These are phyloP conservation scores for Anagrus nilaparvatae DNA, from an alignment of 1,140 invertebrate species.

Conservation along the genomic window DNA sequence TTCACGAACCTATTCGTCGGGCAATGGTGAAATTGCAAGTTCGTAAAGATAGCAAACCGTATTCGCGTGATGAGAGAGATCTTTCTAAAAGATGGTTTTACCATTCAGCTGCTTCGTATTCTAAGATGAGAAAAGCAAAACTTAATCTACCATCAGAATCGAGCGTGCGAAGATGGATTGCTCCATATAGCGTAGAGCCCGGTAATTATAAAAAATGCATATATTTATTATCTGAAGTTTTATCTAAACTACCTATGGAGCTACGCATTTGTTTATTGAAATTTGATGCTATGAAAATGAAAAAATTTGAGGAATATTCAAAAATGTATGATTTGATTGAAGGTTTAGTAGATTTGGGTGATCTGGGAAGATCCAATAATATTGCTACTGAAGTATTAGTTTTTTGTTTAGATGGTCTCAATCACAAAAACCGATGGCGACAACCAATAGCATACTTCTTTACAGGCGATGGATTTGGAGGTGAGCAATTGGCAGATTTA, in stretches of 20 bases:
- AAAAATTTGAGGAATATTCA: too few relatives aligned
- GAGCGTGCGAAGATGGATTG: conserved; percentile 14
- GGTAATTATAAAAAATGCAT: conserved; percentile 15
- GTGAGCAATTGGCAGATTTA: background rate
- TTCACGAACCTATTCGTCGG: too few relatives aligned
- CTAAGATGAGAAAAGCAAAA: conserved; percentile 13
- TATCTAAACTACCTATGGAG: background rate
- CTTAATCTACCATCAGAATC: conserved; percentile 13
- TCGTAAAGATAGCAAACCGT: too few relatives aligned
- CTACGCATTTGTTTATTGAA: conserved; percentile 15
- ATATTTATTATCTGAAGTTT: conserved; percentile 8
- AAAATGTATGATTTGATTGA: too few relatives aligned
- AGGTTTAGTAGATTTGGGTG: too few relatives aligned
- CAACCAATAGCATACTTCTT: conserved; percentile 15
- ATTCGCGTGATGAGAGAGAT: too few relatives aligned
- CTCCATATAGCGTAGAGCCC: conserved; percentile 14
- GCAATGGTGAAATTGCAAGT: too few relatives aligned
- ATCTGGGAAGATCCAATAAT: conserved; percentile 7
- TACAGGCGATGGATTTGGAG: conserved; percentile 3
- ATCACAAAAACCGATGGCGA: conserved; percentile 14
- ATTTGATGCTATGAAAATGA: conserved; percentile 16
- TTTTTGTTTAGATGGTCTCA: conserved; percentile 16
- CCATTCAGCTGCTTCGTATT: conserved; percentile 15
- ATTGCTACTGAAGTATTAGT: conserved; percentile 11
- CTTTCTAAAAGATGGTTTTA: conserved; percentile 15